A percentile compares a stretch with the other conserved stretches of the same genome.
These are phyloP conservation scores for Chrysogorgia sp. DNA, from an alignment of 92 coral and sea anemone genomes.

Conservation along the genomic window DNA sequence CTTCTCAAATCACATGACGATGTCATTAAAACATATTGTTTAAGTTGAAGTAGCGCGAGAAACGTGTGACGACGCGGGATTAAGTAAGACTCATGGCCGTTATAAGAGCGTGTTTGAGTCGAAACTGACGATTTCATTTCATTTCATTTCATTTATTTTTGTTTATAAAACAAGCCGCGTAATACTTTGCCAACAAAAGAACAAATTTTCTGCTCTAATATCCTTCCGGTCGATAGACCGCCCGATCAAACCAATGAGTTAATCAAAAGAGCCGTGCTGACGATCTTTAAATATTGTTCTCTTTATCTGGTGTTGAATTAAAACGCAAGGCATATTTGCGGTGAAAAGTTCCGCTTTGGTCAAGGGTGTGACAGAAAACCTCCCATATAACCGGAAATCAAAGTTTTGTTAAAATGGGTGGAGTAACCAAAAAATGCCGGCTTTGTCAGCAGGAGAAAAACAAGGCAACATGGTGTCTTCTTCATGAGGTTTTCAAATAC, in stretches of 20 bases:
- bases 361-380: constrained; percentile 43
- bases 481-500: not conserved
- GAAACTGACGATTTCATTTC: not conserved
- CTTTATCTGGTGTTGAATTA: constrained; percentile 22
- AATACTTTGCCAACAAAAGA: constrained; percentile 1
- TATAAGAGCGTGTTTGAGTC: not conserved
- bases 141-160: constrained; percentile 1
- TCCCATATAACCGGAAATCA: constrained; percentile 37
- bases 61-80: not conserved
- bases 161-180: constrained; percentile 13
- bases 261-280: constrained; percentile 19
- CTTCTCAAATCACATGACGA: constrained; percentile 36
- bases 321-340: constrained; percentile 33
- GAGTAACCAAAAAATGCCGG: constrained; percentile 43
- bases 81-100: not conserved
- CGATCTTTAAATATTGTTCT: not conserved
- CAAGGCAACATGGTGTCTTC: constrained; percentile 40
- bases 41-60: not conserved
- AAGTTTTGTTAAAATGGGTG: constrained; percentile 51
- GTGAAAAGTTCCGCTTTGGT: constrained; percentile 42
- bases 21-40: not conserved
- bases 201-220: not conserved
- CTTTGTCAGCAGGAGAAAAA: constrained; percentile 37
- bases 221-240: constrained; percentile 3
- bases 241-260: not conserved